These are phyloP conservation scores for Manis javanica DNA, from an alignment of 2,797 vertebrate species.

Conservation along the genomic window DNA sequence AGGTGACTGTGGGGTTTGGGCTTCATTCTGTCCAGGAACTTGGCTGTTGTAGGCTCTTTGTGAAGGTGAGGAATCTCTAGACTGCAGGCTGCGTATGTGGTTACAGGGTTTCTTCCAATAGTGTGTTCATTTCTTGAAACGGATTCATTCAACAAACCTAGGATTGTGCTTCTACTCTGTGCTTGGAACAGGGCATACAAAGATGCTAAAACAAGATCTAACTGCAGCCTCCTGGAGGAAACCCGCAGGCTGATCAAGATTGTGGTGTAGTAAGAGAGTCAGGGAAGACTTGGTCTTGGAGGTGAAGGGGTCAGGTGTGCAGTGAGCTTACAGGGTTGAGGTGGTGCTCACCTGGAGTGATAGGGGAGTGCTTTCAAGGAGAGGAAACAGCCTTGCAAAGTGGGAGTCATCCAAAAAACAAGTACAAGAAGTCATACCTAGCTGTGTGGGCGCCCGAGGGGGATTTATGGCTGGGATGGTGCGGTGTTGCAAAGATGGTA, in stretches of 20 bases:
- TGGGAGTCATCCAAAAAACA: not conserved
- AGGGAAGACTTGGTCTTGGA: not conserved
- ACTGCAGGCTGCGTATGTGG: not conserved
- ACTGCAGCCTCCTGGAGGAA: not conserved
- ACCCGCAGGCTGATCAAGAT: not conserved
- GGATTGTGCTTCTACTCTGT: not conserved
- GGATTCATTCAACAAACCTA: constrained; percentile 50
- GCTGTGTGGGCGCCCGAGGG: not conserved
- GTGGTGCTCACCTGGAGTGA: not conserved
- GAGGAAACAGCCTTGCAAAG: not conserved
- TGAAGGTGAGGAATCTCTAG: not conserved
- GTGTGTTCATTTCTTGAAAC: not conserved
- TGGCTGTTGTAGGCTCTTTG: not conserved
- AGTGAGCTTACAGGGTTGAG: not conserved
- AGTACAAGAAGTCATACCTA: not conserved
- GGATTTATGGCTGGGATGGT: not conserved
- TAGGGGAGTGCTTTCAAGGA: not conserved
- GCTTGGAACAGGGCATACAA: not conserved
- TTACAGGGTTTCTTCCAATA: not conserved
- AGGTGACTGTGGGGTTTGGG: not conserved
- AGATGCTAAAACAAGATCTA: not conserved
- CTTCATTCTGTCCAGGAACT: not conserved
- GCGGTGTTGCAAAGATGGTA: not conserved
- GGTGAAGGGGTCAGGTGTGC: not conserved
- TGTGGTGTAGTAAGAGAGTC: not conserved